phyloP scores from a whole-genome alignment of 2,113 vertebrate genomes.

The Eleginops maclovinus region DNA sequence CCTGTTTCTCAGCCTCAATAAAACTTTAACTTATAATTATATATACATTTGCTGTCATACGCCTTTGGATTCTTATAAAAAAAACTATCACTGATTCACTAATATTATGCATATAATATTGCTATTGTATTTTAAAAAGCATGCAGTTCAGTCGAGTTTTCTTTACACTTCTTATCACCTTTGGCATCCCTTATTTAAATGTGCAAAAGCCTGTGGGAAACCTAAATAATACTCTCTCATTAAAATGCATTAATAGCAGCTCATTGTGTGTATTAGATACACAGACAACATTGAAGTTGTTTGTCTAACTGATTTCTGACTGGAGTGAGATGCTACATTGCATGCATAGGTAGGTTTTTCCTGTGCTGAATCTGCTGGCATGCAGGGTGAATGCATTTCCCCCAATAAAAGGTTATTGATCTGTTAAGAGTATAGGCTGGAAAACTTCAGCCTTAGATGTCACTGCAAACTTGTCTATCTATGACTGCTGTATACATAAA shows the following conservation, averaged over 20 bases:
- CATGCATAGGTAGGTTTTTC: slow-evolving; percentile 15
- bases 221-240: neutral
- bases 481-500: neutral
- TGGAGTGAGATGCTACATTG: neutral
- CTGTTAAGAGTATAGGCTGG: slow-evolving; percentile 33
- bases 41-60: neutral
- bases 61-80: neutral
- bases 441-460: neutral
- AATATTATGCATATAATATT: too few relatives aligned
- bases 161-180: too few relatives aligned
- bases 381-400: slow-evolving; percentile 27
- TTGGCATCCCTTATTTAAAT: neutral
- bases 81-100: too few relatives aligned
- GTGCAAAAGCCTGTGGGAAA: neutral
- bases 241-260: neutral
- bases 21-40: slow-evolving; percentile 3
- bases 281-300: neutral
- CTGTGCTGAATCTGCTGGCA: slow-evolving; percentile 29
- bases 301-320: slow-evolving; percentile 1
- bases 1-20: slow-evolving; percentile 47
- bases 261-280: neutral
- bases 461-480: neutral
- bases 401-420: slow-evolving; percentile 7
- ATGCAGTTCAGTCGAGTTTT: neutral
- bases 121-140: neutral